Conservation (phyloP, 2,888 invertebrate species). For the Eupithecia subfuscata region DNA sequence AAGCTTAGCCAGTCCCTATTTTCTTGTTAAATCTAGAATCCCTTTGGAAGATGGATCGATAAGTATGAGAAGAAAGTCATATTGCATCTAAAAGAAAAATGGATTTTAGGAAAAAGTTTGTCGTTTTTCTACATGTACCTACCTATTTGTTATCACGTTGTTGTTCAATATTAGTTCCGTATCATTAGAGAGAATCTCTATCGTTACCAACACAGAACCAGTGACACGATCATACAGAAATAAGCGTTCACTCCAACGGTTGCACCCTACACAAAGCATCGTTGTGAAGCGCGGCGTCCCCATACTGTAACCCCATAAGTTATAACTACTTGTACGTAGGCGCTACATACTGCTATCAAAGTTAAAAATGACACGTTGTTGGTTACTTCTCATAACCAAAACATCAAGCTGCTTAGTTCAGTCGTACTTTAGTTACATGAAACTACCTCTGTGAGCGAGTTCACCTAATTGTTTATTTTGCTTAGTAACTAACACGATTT, state of each 20-base stretch:
- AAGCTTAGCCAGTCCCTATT: background rate
- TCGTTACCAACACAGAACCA: background rate
- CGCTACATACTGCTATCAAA: background rate
- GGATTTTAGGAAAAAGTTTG: background rate
- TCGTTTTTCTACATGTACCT: background rate
- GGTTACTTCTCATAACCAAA: background rate
- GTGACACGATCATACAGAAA: background rate
- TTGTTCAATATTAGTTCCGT: background rate
- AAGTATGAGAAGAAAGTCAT: background rate
- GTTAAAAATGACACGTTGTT: background rate
- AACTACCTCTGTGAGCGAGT: background rate
- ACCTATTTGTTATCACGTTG: background rate
- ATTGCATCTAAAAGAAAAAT: background rate
- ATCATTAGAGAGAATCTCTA: background rate
- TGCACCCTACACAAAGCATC: constrained; percentile 12
- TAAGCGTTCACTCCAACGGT: background rate
- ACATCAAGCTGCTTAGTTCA: background rate
- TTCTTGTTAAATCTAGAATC: background rate
- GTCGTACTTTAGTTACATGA: background rate
- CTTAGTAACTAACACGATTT: no score
- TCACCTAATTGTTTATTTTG: no score
- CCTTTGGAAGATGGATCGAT: background rate
- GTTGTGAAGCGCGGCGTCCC: background rate
- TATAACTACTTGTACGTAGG: background rate
- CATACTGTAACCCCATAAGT: constrained; percentile 8